A percentile compares a stretch with the other conserved stretches of the same genome.
Evolutionary conservation across 2,797 vertebrate species (phyloP).

Genomic region (Chrosomus eos): DNA sequence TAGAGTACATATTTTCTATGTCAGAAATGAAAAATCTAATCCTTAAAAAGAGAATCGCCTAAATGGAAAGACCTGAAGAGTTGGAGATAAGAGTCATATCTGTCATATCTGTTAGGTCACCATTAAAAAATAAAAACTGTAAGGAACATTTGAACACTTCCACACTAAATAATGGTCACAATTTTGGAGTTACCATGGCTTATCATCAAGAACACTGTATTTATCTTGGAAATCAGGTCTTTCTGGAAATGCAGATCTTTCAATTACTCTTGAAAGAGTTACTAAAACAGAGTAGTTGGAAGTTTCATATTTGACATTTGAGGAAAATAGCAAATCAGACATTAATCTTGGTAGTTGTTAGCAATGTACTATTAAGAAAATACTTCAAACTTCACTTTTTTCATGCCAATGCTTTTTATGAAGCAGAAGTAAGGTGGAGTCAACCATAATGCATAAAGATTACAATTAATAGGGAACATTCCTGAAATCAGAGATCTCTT

Average conservation of each 20-base stretch:
- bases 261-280: not conserved
- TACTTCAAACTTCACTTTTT: not conserved
- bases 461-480: not conserved
- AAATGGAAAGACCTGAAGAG: not conserved
- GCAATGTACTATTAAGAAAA: not conserved
- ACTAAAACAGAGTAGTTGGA: not conserved
- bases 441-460: not conserved
- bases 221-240: not conserved
- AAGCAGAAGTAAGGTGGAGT: not conserved
- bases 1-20: not conserved
- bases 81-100: not conserved
- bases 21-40: not conserved
- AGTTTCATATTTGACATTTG: not conserved
- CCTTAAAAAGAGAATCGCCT: not conserved
- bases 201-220: not conserved
- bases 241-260: not conserved
- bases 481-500: not conserved
- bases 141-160: slow-evolving; percentile 2
- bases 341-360: not conserved
- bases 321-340: not conserved
- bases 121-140: not conserved
- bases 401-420: not conserved
- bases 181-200: not conserved
- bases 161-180: not conserved
- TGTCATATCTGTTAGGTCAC: no score